Base-by-base conservation (phyloP, 2,113 vertebrate species). In the Platycercus adscitus region DNA sequence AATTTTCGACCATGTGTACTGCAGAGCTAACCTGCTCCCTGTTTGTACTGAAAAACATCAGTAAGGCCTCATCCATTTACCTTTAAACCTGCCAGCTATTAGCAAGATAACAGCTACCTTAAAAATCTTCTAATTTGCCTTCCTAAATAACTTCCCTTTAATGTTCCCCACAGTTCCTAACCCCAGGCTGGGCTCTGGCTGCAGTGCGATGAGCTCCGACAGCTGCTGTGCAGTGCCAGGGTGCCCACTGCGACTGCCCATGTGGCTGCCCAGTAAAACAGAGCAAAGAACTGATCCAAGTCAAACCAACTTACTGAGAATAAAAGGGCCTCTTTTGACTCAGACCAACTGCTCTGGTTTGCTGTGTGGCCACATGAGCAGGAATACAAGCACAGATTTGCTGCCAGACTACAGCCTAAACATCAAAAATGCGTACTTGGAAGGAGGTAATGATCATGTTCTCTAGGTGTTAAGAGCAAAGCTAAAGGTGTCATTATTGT, bases 401-500 rank as follows among this genome's bases (percentile, higher is more conserved):
- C 41, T 71, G 88, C 69, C 61, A 39, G 70, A 70, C 80, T 75
- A 31, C 43, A 52, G 72, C 86, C 77, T 84, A 31, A 86, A 92
- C 86, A 75, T 75, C 47, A 86, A 84, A 93, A 91, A 66, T 81
- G 60, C 43, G 39, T 63, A 78, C 0, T 8, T 71, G 47, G 69
- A 84, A 75, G 86, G 55, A 81, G 61, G 56, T 75, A 91, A 44
- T 65, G 33, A 75, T 75, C 65, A 33, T 19, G 28, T 84, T 88
- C 50, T 64, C 28, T 75, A 60, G 55, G 72, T 71, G 76, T 69
- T 86, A 93, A 68, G 88, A 86, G 85, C 86, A 94, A 95, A 94
- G 68, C 71, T 97, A 61, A 95, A 95, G 83, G 56, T 93, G 71
- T 43, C 26, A 35, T 31, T 86, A 66, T 47, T 58, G 75, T 65